Percentiles rank a stretch among this genome's conserved stretches.
Conservation (phyloP, 2,113 vertebrate species). For the Rhabdomys dilectus region DNA sequence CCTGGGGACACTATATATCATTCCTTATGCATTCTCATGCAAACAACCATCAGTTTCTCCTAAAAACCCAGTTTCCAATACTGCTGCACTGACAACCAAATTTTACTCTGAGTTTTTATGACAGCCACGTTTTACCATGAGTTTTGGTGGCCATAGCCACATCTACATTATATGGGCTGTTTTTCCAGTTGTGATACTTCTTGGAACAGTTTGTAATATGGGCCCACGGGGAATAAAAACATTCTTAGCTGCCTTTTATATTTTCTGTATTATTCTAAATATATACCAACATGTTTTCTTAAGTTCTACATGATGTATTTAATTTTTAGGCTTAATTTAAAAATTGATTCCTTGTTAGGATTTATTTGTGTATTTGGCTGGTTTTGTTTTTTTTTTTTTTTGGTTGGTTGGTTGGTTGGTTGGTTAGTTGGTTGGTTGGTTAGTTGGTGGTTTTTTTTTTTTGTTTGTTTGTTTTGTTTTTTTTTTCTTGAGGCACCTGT, state of each 20-base stretch:
- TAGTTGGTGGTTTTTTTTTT: too few species aligned
- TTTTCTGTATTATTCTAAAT: background rate
- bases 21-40: background rate
- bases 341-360: background rate
- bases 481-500: background rate
- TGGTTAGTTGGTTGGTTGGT: too few species aligned
- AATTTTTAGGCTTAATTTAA: background rate
- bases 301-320: background rate
- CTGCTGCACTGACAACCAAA: background rate
- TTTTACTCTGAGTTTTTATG: background rate
- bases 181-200: background rate
- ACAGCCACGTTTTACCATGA: background rate
- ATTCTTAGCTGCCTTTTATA: background rate
- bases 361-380: background rate
- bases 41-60: background rate
- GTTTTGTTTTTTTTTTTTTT: background rate
- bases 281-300: background rate
- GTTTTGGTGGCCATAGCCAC: background rate
- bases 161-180: background rate
- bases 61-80: background rate
- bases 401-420: too few species aligned
- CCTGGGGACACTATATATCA: background rate
- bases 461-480: too few species aligned
- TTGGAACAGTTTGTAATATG: background rate
- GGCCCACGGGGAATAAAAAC: background rate